These are phyloP conservation scores for Lucilia sericata DNA, from an alignment of 1,140 invertebrate species.

Conservation along the genomic window DNA sequence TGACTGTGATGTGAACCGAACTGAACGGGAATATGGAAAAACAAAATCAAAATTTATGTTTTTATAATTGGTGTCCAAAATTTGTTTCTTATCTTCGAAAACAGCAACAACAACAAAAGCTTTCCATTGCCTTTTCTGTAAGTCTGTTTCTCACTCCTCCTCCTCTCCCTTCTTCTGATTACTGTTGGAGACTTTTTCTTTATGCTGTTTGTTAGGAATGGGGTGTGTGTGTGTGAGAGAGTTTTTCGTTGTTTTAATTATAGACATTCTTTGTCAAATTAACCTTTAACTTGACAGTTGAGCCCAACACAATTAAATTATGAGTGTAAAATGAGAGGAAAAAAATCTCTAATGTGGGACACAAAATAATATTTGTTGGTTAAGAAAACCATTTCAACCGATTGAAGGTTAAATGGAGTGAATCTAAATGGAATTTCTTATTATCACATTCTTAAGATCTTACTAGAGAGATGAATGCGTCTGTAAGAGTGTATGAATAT, in stretches of 20 bases:
- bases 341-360: slow-evolving; percentile 5
- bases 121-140: slow-evolving; percentile 1
- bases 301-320: slow-evolving; percentile 33
- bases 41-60: slow-evolving; percentile 40
- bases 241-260: slow-evolving; percentile 29
- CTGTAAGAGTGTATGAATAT: neutral
- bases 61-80: slow-evolving; percentile 39
- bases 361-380: neutral
- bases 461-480: too few relatives aligned
- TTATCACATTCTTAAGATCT: neutral
- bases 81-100: slow-evolving; percentile 30
- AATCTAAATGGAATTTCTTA: slow-evolving; percentile 33
- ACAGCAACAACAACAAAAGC: neutral
- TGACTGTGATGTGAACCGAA: slow-evolving; percentile 1
- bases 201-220: neutral
- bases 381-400: neutral
- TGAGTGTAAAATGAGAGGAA: slow-evolving; percentile 19
- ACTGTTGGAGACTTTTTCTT: neutral
- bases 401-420: slow-evolving; percentile 36
- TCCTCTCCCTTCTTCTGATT: neutral
- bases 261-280: slow-evolving; percentile 42
- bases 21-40: neutral
- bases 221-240: neutral
- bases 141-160: neutral
- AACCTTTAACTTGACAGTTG: slow-evolving; percentile 39